Evolutionary conservation across 2,888 invertebrate genomes (phyloP).

Genomic region (Apodemia duryi): DNA sequence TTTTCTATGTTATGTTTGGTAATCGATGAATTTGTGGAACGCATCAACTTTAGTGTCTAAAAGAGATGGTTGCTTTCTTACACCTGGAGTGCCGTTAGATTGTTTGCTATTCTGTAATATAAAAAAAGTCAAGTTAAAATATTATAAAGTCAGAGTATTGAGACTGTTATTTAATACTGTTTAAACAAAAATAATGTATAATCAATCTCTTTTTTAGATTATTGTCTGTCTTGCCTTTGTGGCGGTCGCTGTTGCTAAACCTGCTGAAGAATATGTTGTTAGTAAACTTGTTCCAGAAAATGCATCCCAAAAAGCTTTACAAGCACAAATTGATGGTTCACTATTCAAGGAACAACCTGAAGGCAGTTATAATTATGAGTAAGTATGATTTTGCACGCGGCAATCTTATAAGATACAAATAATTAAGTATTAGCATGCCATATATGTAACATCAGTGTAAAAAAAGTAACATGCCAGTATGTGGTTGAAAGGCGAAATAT

Average conservation of each 20-base stretch:
- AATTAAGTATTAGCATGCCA: no score
- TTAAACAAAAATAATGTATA: not conserved
- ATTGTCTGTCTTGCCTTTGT: constrained; percentile 45
- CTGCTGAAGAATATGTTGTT: constrained; percentile 27
- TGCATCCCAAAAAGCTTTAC: no score
- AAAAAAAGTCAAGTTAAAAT: no score
- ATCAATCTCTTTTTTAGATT: not conserved
- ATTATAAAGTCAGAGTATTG: not conserved
- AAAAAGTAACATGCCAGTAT: no score
- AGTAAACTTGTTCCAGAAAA: not conserved
- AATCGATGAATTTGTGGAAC: no score
- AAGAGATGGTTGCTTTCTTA: no score
- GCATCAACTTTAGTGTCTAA: no score
- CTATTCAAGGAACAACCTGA: constrained; percentile 45
- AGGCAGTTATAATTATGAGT: constrained; percentile 49
- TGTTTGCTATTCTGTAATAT: no score
- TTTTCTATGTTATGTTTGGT: no score
- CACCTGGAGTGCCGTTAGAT: no score
- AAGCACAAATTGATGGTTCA: constrained; percentile 27
- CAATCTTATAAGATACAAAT: not conserved
- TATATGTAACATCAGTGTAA: no score
- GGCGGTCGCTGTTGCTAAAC: constrained; percentile 49
- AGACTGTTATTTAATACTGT: not conserved
- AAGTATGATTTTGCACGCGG: constrained; percentile 27
- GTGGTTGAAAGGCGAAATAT: no score